phyloP scores from a whole-genome alignment of 1,140 invertebrate genomes.

The Eumeta japonica region DNA sequence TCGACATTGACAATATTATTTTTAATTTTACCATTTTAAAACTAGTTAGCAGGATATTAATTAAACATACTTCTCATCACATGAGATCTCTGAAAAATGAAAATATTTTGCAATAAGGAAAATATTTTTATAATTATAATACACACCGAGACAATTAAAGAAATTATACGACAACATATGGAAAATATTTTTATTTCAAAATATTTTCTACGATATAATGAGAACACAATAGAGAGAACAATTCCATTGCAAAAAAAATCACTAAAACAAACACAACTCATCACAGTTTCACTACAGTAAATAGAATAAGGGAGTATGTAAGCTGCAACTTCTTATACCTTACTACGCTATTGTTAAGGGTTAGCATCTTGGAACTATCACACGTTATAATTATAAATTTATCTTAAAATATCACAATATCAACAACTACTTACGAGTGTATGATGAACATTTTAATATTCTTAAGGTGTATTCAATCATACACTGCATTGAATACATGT shows the following conservation, averaged over 20 bases:
- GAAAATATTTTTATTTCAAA: conserved; percentile 48
- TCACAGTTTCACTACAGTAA: conserved; percentile 44
- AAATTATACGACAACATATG: too few relatives aligned
- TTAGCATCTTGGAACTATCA: conserved; percentile 29
- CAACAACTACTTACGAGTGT: conserved; percentile 48
- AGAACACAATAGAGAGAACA: conserved; percentile 36
- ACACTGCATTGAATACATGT: too few relatives aligned
- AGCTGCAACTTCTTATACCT: conserved; percentile 24
- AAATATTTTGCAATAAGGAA: too few relatives aligned
- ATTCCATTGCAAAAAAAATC: conserved; percentile 32
- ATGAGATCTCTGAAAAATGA: too few relatives aligned
- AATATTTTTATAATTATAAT: too few relatives aligned
- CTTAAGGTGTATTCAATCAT: too few relatives aligned
- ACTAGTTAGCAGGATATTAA: too few relatives aligned
- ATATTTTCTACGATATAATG: conserved; percentile 21
- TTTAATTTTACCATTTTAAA: too few relatives aligned
- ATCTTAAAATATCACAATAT: conserved; percentile 53
- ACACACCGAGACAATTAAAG: too few relatives aligned
- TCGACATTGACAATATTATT: too few relatives aligned
- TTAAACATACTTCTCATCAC: too few relatives aligned
- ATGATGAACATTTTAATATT: too few relatives aligned
- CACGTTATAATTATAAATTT: conserved; percentile 27
- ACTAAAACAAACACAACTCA: conserved; percentile 26
- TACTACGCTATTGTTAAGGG: conserved; percentile 10
- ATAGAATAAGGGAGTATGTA: conserved; percentile 24